Conservation (phyloP, 2,113 vertebrate genomes). For the Phoxinus phoxinus region DNA sequence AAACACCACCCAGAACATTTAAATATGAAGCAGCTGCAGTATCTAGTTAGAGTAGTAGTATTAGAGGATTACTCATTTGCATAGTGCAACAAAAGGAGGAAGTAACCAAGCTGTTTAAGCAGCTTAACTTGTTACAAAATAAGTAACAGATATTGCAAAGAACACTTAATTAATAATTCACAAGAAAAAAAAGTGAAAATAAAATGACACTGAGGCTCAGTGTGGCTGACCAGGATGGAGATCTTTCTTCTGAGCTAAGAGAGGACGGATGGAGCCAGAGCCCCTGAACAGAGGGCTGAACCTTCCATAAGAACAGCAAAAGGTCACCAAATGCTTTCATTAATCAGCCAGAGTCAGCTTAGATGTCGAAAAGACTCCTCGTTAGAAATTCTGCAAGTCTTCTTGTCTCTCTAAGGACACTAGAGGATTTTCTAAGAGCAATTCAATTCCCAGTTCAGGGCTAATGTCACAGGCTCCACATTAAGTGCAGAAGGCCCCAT, state of each 20-base stretch:
- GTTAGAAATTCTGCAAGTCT: conserved; percentile 53
- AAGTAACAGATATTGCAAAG: background rate
- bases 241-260: conserved; percentile 21
- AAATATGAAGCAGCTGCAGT: conserved; percentile 43
- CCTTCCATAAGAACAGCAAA: conserved; percentile 74
- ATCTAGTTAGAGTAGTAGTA: conserved; percentile 41
- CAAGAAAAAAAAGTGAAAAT: background rate
- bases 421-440: background rate
- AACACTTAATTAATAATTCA: background rate
- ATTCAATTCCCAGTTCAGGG: conserved; percentile 1
- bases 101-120: background rate
- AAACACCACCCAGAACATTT: conserved; percentile 39
- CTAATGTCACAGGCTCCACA: background rate
- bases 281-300: conserved; percentile 71
- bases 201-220: background rate
- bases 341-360: conserved; percentile 69
- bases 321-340: conserved; percentile 81
- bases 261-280: conserved; percentile 44
- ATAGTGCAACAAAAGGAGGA: background rate
- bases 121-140: background rate
- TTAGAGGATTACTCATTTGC: background rate
- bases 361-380: conserved; percentile 52
- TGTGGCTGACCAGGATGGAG: conserved; percentile 16
- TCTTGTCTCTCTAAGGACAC: conserved; percentile 23
- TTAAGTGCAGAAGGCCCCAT: background rate